These are phyloP conservation scores for Shinisaurus crocodilurus DNA, from an alignment of 2,113 vertebrate species.

Conservation along the genomic window DNA sequence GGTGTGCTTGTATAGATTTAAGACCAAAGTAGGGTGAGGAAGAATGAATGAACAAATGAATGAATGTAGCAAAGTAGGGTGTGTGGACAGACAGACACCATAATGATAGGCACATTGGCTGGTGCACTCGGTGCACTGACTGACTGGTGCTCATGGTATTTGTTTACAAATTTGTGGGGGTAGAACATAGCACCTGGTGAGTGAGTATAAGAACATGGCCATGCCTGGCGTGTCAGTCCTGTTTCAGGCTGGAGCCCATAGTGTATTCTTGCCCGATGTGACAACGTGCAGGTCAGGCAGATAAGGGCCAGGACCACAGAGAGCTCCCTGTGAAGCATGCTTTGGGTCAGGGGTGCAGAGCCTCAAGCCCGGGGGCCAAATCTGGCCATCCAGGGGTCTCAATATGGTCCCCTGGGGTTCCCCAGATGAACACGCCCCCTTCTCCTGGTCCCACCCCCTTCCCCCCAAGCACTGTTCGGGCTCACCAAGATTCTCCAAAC, in stretches of 20 bases:
- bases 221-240: background rate
- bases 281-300: background rate
- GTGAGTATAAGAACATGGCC: background rate
- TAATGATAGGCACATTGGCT: fast-evolving
- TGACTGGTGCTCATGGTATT: background rate
- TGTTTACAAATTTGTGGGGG: background rate
- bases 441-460: too few relatives aligned
- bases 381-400: too few relatives aligned
- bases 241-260: background rate
- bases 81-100: background rate
- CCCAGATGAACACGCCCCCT: too few relatives aligned
- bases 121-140: background rate
- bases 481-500: too few relatives aligned
- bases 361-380: background rate
- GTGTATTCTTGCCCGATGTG: background rate
- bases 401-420: too few relatives aligned
- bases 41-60: background rate
- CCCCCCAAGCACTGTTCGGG: too few relatives aligned
- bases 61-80: background rate
- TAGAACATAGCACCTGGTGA: background rate
- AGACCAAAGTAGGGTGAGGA: constrained; percentile 8
- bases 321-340: background rate
- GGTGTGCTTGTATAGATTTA: background rate
- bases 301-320: background rate
- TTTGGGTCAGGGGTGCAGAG: background rate